Conservation (phyloP, 1,140 invertebrate species). For the Stegodyphus dumicola region DNA sequence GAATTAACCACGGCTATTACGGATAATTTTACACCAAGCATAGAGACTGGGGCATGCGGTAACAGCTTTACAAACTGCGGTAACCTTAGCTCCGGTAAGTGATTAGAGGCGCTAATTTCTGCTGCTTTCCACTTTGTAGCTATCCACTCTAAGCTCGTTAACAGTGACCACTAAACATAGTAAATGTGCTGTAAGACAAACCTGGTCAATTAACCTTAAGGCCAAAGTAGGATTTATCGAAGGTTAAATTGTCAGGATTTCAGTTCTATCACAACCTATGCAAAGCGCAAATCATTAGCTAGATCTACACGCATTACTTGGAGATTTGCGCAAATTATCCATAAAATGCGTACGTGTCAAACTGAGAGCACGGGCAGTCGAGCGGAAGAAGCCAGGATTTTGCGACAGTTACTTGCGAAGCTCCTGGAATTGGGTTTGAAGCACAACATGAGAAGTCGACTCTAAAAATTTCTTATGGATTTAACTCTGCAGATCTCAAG, state of each 20-base stretch:
- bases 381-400: no score
- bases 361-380: no score
- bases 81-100: constrained; percentile 14
- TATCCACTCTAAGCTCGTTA: constrained; percentile 19
- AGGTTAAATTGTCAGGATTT: not conserved
- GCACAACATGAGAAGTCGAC: no score
- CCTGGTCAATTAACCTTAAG: constrained; percentile 36
- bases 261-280: not conserved
- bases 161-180: constrained; percentile 29
- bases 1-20: constrained; percentile 16
- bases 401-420: no score
- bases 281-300: not conserved
- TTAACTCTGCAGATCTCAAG: no score
- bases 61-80: constrained; percentile 24
- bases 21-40: constrained; percentile 15
- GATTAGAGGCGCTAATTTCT: constrained; percentile 22
- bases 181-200: constrained; percentile 1
- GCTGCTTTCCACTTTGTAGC: constrained; percentile 22
- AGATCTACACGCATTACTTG: not conserved
- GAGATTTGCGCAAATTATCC: no score
- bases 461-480: no score
- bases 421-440: no score
- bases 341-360: no score
- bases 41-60: constrained; percentile 3
- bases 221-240: constrained; percentile 14